Base-by-base conservation (phyloP, 30 jellyfish, hydroid and myxozoan species). In the Rhopilema esculentum region DNA sequence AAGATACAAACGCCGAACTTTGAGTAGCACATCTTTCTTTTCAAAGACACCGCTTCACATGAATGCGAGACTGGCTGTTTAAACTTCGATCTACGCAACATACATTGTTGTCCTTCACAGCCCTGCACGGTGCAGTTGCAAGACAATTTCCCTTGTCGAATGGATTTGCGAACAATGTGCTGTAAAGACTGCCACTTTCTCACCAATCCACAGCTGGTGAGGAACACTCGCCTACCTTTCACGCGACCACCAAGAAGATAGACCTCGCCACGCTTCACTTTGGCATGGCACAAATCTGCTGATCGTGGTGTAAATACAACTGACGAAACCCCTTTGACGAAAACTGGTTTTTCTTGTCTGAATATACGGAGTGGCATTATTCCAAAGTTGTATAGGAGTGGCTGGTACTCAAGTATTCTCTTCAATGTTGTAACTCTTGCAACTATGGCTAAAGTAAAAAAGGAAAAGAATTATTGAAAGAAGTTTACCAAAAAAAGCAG, bases 121-220 rank as follows among this genome's bases (percentile, higher is more conserved):
- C 98, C 98, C 26, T 86, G 91, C 50, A 93, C 97, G 29, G 92
- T 86, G 88, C 98, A 93, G 25, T 79, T 72, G 57, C 98, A 93
- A 0, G 95, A 87, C 27, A 93, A 72, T 69, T 75, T 79, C 21
- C 92, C 92, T 50, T 87, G 93, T 8, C 98, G 94, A 23, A 93
- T 53, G 29, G 96, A 82, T 57, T 93, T 93, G 27, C 97, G 94
- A 16, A 86, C 75, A 22, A 79, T 66, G 22, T 80, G 91, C 67
- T 96, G 81, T 24, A 93, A 50, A 1, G 88, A 57, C 30, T 94
- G 66, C 98, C 98, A 93, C 40, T 86, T 70, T 29, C 49, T 75
- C 49, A 88, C 77, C 27, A 93, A 80, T 8, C 98, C 98, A 69
- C 98, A 93, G 57, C 98, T 93, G 30, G 98, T 93, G 8, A 93